Evolutionary conservation across 2,797 vertebrate genomes (phyloP), one percentile per base, ranked within the genome.

Genomic region (Melanotaenia trifasciata): DNA sequence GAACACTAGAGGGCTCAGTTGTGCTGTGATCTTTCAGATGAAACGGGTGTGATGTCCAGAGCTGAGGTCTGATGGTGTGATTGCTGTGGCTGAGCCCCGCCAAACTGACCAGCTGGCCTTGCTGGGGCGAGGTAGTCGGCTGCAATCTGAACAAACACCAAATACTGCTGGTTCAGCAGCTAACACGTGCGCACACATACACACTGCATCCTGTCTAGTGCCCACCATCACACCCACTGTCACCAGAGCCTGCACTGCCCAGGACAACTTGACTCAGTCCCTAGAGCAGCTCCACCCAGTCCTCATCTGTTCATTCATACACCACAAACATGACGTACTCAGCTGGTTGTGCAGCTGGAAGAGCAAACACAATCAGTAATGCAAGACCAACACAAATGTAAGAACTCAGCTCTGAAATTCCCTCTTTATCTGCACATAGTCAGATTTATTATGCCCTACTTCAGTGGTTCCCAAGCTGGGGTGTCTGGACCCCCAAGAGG

Each of bases 81-180:
- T 84, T 76, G 67, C 79, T 80, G 76, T 69, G 24, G 35, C 81
- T 58, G 64, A 86, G 79, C 80, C 64, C 53, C 53, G 53, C 80
- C 78, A 79, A 78, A 84, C 79, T 72, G 83, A 89, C 88, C 87
- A 89, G 84, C 82, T 90, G 86, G 85, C 77, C 83, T 85, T 83
- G 82, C 65, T 20, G 64, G 72, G 54, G 67, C 70, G 70, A 60
- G 80, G 68, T 53, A 63, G 78, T 64, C 76, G 36, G 75, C 81
- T 72, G 70, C 76, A 79, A 85, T 87, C 87, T 91, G 88, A 83
- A 91, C 82, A 90, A 91, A 92, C 86, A 90, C 74, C 53, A 82
- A 90, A 92, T 88, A 83, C 80, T 93, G 93, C 91, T 84, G 82
- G 56, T 82, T 94, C 92, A 93, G 93, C 93, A 86, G 66, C 70